Evolutionary conservation across 2,113 vertebrate genomes (phyloP), one percentile per base, ranked within the genome.

Genomic region (Shinisaurus crocodilurus): DNA sequence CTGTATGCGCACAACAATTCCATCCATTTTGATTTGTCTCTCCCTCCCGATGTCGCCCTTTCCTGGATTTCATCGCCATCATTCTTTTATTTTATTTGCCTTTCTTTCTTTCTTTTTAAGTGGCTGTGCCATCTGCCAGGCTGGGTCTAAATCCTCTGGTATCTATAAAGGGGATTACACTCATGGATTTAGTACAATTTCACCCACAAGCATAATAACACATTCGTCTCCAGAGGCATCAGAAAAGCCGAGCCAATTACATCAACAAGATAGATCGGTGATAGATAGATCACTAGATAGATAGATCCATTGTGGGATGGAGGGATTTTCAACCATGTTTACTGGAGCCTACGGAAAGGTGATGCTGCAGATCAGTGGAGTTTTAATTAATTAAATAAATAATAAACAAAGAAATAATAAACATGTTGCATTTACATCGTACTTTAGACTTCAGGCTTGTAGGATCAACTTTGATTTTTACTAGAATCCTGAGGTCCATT

Each of bases 121-220:
- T 88, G 76, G 75, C 72, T 93, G 90, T 65, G 67, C 84, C 91
- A 92, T 94, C 88, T 95, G 92, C 87, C 54, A 79, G 72, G 45
- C 48, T 91, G 92, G 90, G 77, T 94, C 92, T 91, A 95, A 91
- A 87, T 91, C 89, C 85, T 6, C 88, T 82, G 89, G 54, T 90
- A 77, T 87, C 91, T 94, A 85, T 85, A 94, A 95, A 92, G 77
- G 75, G 5, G 86, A 89, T 96, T 94, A 95, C 94, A 75, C 50
- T 95, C 29, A 2, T 85, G 91, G 85, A 3, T 75, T 76, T 91
- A 94, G 86, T 0, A 0, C 63, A 87, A 4, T 87, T 90, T 92
- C 84, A 87, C 80, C 88, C 79, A 50, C 77, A 94, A 94, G 74
- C 3, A 25, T 40, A 37, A 25, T n/a, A 43, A 23, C 0, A 0